phyloP scores from a whole-genome alignment of 2,113 vertebrate species.

The Mungos mungo region DNA sequence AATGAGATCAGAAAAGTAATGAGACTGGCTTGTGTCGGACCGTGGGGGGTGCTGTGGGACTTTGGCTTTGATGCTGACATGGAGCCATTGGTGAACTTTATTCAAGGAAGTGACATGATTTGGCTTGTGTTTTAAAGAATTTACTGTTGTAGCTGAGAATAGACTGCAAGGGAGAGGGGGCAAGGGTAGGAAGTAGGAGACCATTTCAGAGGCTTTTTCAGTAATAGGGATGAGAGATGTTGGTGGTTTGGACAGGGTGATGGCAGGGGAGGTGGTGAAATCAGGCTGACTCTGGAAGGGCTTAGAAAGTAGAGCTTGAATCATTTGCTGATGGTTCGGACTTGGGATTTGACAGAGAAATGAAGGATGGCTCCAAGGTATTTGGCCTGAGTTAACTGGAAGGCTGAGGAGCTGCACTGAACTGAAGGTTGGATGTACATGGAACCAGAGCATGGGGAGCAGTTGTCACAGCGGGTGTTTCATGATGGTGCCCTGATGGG shows the following conservation, averaged over 20 bases:
- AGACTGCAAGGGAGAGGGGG: background rate
- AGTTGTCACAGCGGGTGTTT: background rate
- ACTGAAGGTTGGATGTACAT: background rate
- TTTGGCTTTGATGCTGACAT: background rate
- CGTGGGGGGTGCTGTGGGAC: background rate
- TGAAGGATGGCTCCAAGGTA: background rate
- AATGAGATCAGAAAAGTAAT: background rate
- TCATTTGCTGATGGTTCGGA: background rate
- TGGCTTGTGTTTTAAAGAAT: background rate
- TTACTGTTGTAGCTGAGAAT: background rate
- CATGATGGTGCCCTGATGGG: too few relatives aligned
- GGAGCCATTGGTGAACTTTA: background rate
- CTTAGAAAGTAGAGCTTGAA: background rate
- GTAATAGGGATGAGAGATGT: background rate
- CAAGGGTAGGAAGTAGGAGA: background rate
- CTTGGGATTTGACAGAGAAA: background rate
- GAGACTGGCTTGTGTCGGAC: background rate
- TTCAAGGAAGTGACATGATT: background rate
- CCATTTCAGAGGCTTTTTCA: background rate
- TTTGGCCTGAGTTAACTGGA: background rate
- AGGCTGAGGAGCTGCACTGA: background rate
- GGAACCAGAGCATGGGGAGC: background rate
- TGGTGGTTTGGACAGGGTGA: background rate
- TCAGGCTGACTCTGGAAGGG: background rate
- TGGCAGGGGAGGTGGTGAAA: background rate